These are phyloP conservation scores for Drosophila truncata DNA, from an alignment of 1,140 invertebrate genomes.

Conservation along the genomic window DNA sequence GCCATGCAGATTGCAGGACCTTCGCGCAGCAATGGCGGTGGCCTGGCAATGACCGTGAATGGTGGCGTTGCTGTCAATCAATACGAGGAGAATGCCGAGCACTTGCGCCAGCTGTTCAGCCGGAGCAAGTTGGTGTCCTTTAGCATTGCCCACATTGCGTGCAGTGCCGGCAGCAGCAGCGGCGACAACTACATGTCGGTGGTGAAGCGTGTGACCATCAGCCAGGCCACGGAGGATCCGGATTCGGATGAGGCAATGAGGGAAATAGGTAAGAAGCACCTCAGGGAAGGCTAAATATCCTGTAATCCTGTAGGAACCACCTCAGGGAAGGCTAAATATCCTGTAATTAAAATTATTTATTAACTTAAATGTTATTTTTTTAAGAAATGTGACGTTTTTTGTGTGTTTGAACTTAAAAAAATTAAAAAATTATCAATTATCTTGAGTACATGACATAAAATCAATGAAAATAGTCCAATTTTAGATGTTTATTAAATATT, in stretches of 20 bases:
- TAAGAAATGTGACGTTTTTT: neutral
- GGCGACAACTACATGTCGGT: constrained; percentile 85
- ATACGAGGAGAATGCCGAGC: constrained; percentile 77
- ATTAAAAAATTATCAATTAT: neutral
- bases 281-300: neutral
- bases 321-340: neutral
- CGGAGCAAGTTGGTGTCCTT: constrained; percentile 68
- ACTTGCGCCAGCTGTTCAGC: constrained; percentile 65
- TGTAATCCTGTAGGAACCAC: too few species aligned
- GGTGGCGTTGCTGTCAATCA: constrained; percentile 34
- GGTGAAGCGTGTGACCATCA: constrained; percentile 82
- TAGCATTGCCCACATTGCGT: constrained; percentile 67
- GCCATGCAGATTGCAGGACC: constrained; percentile 43
- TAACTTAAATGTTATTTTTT: neutral
- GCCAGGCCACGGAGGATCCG: constrained; percentile 37
- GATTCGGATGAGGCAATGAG: constrained; percentile 1
- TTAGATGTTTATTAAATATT: neutral
- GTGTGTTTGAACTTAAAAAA: neutral
- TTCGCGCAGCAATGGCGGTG: constrained; percentile 40
- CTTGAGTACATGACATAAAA: too few species aligned
- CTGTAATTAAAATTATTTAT: too few species aligned
- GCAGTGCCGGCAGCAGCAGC: constrained; percentile 78
- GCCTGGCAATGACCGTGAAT: constrained; percentile 34
- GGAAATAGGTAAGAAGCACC: constrained; percentile 49
- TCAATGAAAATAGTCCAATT: neutral